A percentile compares a stretch with the other conserved stretches of the same genome.
Evolutionary conservation across 92 coral and sea anemone genomes (phyloP).

Genomic region (Siderastrea siderea): DNA sequence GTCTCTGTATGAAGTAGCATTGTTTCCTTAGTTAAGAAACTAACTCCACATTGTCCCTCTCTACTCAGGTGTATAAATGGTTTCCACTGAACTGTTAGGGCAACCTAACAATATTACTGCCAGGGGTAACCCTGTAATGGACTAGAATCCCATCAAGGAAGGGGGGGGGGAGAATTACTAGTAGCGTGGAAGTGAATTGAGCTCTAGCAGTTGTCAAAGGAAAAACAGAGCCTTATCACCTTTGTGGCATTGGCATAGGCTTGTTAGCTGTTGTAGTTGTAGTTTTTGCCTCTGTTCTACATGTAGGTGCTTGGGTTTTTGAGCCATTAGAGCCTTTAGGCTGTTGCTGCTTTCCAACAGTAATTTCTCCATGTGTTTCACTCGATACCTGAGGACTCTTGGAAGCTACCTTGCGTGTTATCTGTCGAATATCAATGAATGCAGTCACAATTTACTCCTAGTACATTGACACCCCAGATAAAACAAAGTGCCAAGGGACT

Average conservation of each 20-base stretch:
- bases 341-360: not conserved
- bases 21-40: no score
- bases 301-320: not conserved
- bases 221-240: not conserved
- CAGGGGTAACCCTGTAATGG: no score
- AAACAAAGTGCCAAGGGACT: no score
- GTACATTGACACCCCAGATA: no score
- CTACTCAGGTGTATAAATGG: no score
- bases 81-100: no score
- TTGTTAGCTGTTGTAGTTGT: not conserved
- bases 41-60: no score
- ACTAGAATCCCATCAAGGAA: no score
- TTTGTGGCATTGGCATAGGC: not conserved
- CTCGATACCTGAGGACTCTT: constrained; percentile 7
- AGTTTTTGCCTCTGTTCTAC: not conserved
- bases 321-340: not conserved
- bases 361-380: not conserved
- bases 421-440: not conserved
- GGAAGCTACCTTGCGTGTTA: constrained; percentile 42
- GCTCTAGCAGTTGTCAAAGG: not conserved
- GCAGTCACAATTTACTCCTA: not conserved
- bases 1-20: no score
- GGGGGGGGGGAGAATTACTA: no score
- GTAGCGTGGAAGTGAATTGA: no score
- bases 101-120: no score